phyloP scores from a whole-genome alignment of 2,797 vertebrate species.

The Pseudochromis fuscus region DNA sequence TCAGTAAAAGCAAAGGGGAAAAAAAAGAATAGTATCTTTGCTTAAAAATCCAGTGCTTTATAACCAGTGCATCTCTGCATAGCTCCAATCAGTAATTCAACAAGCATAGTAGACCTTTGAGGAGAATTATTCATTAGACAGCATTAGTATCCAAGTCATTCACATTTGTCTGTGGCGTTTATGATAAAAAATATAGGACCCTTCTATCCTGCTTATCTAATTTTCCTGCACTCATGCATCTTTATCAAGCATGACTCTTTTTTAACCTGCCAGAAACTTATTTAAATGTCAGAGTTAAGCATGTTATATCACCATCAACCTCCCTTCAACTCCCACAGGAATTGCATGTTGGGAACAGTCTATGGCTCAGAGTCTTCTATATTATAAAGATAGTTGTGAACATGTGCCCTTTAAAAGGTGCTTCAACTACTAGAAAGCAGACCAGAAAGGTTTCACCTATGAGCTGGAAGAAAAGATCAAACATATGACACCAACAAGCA shows the following conservation, averaged over 20 bases:
- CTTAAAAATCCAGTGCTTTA: not conserved
- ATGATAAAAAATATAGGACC: constrained; percentile 30
- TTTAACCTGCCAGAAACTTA: not conserved
- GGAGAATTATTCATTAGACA: constrained; percentile 51
- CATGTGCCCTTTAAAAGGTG: too few relatives aligned
- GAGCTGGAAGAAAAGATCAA: too few relatives aligned
- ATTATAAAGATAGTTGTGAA: not conserved
- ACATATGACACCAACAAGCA: too few relatives aligned
- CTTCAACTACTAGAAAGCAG: not conserved
- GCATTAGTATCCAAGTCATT: constrained; percentile 48
- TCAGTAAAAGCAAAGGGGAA: too few relatives aligned
- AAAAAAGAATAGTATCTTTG: not conserved
- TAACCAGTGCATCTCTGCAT: constrained; percentile 12
- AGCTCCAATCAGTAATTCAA: constrained; percentile 31
- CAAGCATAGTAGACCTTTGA: constrained; percentile 17
- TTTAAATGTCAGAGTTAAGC: not conserved
- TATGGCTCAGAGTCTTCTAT: not conserved
- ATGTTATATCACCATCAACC: not conserved
- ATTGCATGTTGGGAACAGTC: not conserved
- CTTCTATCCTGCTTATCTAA: constrained; percentile 20
- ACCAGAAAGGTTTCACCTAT: too few relatives aligned
- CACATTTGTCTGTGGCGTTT: constrained; percentile 15
- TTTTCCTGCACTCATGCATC: constrained; percentile 28
- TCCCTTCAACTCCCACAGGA: not conserved
- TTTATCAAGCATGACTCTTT: not conserved